These are phyloP conservation scores for Molossus alvarezi DNA, from an alignment of 2,797 vertebrate species.

Conservation along the genomic window DNA sequence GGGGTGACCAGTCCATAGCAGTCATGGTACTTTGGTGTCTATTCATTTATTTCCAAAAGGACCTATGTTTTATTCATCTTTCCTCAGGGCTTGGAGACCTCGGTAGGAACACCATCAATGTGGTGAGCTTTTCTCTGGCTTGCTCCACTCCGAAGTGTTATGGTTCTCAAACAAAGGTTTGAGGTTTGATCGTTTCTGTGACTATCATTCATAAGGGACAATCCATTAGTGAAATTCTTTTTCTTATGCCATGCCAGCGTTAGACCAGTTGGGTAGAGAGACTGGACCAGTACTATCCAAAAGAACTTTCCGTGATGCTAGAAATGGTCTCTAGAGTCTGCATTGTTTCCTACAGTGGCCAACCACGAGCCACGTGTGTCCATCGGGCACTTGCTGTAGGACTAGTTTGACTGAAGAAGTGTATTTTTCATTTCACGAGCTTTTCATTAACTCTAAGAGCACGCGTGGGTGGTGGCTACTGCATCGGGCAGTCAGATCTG, in stretches of 20 bases:
- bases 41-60: conserved; percentile 1
- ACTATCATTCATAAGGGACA: not conserved
- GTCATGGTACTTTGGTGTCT: too few relatives aligned
- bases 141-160: not conserved
- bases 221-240: not conserved
- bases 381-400: not conserved
- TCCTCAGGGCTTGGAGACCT: not conserved
- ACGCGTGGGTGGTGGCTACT: too few relatives aligned
- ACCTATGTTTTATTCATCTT: not conserved
- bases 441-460: not conserved
- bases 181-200: not conserved
- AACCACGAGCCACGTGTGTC: not conserved
- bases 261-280: not conserved
- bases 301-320: not conserved
- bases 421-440: not conserved
- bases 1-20: not conserved
- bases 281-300: not conserved
- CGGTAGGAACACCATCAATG: not conserved
- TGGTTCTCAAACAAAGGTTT: not conserved
- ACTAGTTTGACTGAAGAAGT: not conserved
- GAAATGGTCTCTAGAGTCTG: not conserved
- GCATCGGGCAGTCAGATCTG: accelerated
- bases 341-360: not conserved
- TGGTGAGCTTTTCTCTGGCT: not conserved
- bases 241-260: not conserved